phyloP scores from a whole-genome alignment of 2,888 invertebrate genomes.

The Heteropelma amictum region DNA sequence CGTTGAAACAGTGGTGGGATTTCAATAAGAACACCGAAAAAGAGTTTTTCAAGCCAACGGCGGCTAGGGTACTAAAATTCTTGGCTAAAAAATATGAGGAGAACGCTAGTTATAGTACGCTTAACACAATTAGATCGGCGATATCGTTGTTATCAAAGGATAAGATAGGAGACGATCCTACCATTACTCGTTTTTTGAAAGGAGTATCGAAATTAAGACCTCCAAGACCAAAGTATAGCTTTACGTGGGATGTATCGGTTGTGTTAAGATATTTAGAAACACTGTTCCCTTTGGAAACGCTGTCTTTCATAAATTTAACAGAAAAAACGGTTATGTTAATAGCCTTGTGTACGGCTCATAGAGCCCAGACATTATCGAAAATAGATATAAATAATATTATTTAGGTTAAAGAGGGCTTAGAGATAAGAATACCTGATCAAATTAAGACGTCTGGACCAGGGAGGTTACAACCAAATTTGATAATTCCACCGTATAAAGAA shows the following conservation, averaged over 20 bases:
- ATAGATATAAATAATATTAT: background rate
- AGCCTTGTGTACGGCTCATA: constrained; percentile 30
- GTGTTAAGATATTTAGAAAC: constrained; percentile 4
- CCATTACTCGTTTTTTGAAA: too few species aligned
- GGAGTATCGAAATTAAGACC: constrained; percentile 55
- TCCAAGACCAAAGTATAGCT: constrained; percentile 54
- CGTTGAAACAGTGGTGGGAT: constrained; percentile 22
- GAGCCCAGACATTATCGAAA: constrained; percentile 10
- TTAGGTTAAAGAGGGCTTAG: background rate
- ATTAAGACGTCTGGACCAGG: constrained; percentile 23
- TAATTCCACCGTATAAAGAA: background rate
- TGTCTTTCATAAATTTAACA: background rate
- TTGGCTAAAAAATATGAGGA: background rate
- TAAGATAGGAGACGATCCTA: too few species aligned
- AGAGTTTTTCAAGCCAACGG: background rate
- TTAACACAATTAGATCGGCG: constrained; percentile 60
- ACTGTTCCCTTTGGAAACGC: background rate
- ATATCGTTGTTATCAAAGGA: constrained; percentile 54
- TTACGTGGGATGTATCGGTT: constrained; percentile 61
- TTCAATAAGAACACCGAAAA: background rate
- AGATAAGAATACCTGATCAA: background rate
- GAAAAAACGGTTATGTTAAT: constrained; percentile 58
- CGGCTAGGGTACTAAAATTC: constrained; percentile 17
- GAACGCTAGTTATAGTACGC: constrained; percentile 58
- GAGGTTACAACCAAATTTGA: constrained; percentile 9